Conservation (phyloP, 2,113 vertebrate genomes). For the Neopipo cinnamomea region DNA sequence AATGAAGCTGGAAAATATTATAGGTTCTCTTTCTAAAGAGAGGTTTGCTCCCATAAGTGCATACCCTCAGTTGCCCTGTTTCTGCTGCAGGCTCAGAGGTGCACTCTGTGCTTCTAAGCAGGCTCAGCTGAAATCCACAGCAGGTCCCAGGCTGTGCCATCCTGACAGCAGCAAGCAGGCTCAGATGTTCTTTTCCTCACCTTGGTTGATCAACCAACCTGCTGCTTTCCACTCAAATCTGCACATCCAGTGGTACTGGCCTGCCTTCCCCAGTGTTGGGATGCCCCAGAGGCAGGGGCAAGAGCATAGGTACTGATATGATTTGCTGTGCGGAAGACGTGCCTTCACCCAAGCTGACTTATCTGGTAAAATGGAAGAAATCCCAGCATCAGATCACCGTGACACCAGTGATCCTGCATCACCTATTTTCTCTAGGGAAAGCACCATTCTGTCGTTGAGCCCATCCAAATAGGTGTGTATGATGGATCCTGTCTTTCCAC, state of each 20-base stretch:
- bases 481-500: neutral
- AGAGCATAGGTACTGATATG: neutral
- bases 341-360: neutral
- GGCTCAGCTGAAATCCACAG: neutral
- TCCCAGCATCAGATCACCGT: neutral
- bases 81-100: neutral
- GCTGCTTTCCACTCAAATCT: neutral
- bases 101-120: neutral
- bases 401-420: neutral
- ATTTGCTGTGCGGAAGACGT: neutral
- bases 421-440: neutral
- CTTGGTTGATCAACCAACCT: neutral
- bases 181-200: neutral
- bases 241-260: neutral
- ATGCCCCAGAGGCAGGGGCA: neutral
- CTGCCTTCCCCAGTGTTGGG: rapidly evolving
- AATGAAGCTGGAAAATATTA: neutral
- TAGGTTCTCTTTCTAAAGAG: neutral
- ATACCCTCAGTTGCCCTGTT: neutral
- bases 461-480: neutral
- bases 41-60: neutral
- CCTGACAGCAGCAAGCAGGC: neutral
- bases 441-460: neutral
- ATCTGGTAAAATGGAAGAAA: neutral
- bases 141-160: neutral